Evolutionary conservation across 1,140 invertebrate species (phyloP).

Genomic region (Triops cancriformis): DNA sequence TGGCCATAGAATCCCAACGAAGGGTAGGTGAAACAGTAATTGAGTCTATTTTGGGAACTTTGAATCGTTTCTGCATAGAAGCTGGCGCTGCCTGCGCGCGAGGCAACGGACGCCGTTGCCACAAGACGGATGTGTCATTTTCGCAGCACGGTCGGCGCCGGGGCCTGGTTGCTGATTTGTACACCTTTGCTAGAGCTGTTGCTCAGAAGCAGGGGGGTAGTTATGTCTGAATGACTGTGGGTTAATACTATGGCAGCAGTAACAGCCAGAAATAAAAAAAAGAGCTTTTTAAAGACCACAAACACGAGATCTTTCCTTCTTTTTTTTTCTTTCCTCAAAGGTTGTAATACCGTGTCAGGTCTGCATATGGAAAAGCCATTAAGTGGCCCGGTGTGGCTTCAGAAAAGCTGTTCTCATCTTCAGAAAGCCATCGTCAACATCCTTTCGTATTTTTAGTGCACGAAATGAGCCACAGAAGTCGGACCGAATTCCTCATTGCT

Average conservation of each 20-base stretch:
- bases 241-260: not conserved
- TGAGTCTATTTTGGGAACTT: not conserved
- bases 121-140: not conserved
- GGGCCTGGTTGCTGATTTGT: not conserved
- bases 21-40: constrained; percentile 3
- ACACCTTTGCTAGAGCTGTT: not conserved
- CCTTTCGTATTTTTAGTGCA: not conserved
- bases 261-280: not conserved
- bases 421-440: not conserved
- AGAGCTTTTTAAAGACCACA: not conserved
- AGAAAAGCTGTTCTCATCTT: not conserved
- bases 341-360: not conserved
- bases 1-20: not conserved
- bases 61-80: not conserved
- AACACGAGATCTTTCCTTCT: not conserved
- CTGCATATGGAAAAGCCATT: constrained; percentile 13
- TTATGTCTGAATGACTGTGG: not conserved
- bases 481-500: not conserved
- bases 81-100: not conserved
- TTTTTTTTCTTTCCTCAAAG: not conserved
- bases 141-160: not conserved
- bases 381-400: not conserved
- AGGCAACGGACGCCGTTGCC: not conserved
- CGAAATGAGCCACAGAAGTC: constrained; percentile 13
- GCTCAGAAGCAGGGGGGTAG: not conserved